Percentiles rank a stretch among this genome's conserved stretches.
phyloP scores from a whole-genome alignment of 2,888 invertebrate species.

The Drosophila setosimentum region DNA sequence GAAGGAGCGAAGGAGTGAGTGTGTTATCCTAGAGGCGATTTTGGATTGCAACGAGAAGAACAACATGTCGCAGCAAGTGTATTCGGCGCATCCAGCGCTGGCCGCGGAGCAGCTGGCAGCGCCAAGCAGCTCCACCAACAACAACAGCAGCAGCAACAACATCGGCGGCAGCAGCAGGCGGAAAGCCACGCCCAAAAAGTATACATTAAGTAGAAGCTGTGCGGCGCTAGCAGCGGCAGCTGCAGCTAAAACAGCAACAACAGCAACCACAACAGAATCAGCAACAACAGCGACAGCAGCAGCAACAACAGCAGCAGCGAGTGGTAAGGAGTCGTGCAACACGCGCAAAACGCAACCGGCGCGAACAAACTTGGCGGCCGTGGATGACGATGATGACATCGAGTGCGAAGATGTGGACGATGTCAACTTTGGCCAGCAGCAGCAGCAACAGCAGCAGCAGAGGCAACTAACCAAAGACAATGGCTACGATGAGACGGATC shows the following conservation, averaged over 20 bases:
- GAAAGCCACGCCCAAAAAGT: conserved; percentile 70
- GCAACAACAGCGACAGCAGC: conserved; percentile 10
- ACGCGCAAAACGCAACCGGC: conserved; percentile 61
- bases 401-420: conserved; percentile 71
- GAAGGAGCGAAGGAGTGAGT: conserved; percentile 12
- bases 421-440: conserved; percentile 62
- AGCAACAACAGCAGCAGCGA: conserved; percentile 19
- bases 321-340: conserved; percentile 24
- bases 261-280: conserved; percentile 24
- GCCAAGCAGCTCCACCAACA: conserved; percentile 56
- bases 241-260: conserved; percentile 18
- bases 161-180: conserved; percentile 64
- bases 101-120: conserved; percentile 80
- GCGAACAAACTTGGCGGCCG: conserved; percentile 70
- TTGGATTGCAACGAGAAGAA: conserved; percentile 23
- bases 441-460: conserved; percentile 27
- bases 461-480: conserved; percentile 61
- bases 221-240: conserved; percentile 43
- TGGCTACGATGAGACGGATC: conserved; percentile 77
- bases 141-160: conserved; percentile 30
- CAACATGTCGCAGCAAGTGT: conserved; percentile 80
- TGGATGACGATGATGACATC: conserved; percentile 70
- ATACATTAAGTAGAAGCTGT: conserved; percentile 65
- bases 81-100: conserved; percentile 84
- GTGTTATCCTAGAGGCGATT: conserved; percentile 14